Evolutionary conservation across 92 coral and sea anemone species (phyloP).

Genomic region (Meandrina meandrites): DNA sequence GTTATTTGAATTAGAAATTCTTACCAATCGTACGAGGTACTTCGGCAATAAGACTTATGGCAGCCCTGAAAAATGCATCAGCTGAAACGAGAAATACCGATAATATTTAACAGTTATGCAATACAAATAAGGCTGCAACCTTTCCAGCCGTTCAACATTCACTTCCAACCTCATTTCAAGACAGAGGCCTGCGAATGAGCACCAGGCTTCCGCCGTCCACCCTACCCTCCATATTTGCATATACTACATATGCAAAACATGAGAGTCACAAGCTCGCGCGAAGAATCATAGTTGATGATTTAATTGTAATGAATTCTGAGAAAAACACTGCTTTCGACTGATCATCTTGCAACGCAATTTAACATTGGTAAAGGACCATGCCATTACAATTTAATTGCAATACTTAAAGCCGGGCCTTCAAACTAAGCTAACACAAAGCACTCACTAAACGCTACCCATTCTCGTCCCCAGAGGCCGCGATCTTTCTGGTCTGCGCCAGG

Average conservation of each 20-base stretch:
- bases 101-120: background rate
- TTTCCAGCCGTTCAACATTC: too few relatives aligned
- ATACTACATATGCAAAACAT: background rate
- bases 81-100: slow-evolving; percentile 54
- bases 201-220: background rate
- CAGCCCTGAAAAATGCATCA: slow-evolving; percentile 90
- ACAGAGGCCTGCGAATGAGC: background rate
- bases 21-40: slow-evolving; percentile 93
- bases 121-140: background rate
- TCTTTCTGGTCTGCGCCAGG: too few relatives aligned
- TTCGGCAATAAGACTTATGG: slow-evolving; percentile 84
- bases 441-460: too few relatives aligned
- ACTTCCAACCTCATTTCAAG: background rate
- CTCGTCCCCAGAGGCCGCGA: too few relatives aligned
- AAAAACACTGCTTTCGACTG: too few relatives aligned
- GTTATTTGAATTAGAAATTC: background rate
- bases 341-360: too few relatives aligned
- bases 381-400: too few relatives aligned
- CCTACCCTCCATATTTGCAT: background rate
- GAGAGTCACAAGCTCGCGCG: background rate
- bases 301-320: too few relatives aligned
- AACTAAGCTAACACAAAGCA: too few relatives aligned
- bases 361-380: too few relatives aligned
- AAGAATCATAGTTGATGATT: background rate
- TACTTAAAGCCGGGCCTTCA: too few relatives aligned